Evolutionary conservation across 2,888 invertebrate species (phyloP), one percentile per base, ranked within the genome.

Genomic region (Cheilosia impressa): DNA sequence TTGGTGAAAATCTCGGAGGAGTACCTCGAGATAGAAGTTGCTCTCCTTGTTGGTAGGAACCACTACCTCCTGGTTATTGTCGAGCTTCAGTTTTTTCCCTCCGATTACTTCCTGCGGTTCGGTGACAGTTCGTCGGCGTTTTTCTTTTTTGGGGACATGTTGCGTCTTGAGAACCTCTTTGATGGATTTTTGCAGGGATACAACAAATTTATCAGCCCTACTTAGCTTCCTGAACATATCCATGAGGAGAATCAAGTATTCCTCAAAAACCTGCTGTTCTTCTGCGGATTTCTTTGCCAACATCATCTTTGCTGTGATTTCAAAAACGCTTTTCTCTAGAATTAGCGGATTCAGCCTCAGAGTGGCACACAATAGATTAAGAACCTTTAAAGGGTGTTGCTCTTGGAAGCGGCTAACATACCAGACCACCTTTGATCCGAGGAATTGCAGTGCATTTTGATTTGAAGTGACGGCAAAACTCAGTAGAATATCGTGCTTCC

Each of bases 141-240:
- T 88, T 1, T 87, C 72, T 13, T 71, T 81, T 22, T 75, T 88
- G 17, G 41, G 84, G 6, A 91, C 31, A 3, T 88, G 50, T 19
- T 58, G 83, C 2, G 85, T 79, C 19, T 83, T 75, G 2, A 92
- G 77, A 81, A 90, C 88, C 9, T 90, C 89, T 4, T 88, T 89
- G 13, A 92, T 57, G 0, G 89, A 75, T 68, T 90, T 91, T 0
- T 92, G 78, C 17, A 92, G 88, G 55, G 90, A 89, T 69, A 88
- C 88, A 1, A 92, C 88, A 24, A 92, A 90, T 41, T 92, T 91
- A 45, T 92, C 92, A 0, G 90, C 88, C 2, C 90, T 89, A 66
- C 91, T 91, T 2, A 92, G 83, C 4, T 91, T 91, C 0, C 90
- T 89, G 58, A 90, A 92, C 91, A 92, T 90, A 55, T 92, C 90